Percentiles rank a stretch among this genome's conserved stretches.
phyloP scores from a whole-genome alignment of 2,888 invertebrate species.

The Sesia apiformis region DNA sequence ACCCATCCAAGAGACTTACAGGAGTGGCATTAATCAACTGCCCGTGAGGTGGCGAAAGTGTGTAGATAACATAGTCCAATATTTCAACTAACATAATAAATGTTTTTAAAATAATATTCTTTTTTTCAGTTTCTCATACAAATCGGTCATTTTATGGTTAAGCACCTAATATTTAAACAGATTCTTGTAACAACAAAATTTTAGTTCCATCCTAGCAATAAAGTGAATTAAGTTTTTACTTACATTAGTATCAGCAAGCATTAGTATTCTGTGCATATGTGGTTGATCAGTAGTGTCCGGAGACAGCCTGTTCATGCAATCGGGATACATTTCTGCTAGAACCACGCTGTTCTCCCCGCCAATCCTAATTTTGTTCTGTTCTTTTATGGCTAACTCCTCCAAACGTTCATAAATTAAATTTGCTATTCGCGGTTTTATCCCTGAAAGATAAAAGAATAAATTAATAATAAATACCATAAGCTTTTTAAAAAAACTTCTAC shows the following conservation, averaged over 20 bases:
- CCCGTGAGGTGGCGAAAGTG: no score
- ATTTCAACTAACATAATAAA: no score
- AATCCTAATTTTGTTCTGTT: conserved; percentile 55
- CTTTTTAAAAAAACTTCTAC: not conserved
- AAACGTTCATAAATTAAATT: conserved; percentile 74
- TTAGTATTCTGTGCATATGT: conserved; percentile 73
- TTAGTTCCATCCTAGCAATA: no score
- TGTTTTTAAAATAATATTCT: no score
- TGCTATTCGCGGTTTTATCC: conserved; percentile 72
- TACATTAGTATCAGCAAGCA: conserved; percentile 79
- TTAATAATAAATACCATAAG: no score
- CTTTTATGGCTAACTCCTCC: conserved; percentile 61
- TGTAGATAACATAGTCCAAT: no score
- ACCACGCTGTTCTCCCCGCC: conserved; percentile 77
- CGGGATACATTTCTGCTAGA: conserved; percentile 79
- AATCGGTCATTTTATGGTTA: no score
- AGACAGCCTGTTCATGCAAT: conserved; percentile 72
- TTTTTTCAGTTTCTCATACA: no score
- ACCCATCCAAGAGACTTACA: no score
- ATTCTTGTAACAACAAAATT: no score
- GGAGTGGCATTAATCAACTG: no score
- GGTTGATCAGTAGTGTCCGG: conserved; percentile 71
- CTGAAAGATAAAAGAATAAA: conserved; percentile 36
- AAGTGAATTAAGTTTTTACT: conserved; percentile 9
- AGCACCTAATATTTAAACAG: no score